These are phyloP conservation scores for Echinops telfairi DNA, from an alignment of 2,113 vertebrate species.

Conservation along the genomic window DNA sequence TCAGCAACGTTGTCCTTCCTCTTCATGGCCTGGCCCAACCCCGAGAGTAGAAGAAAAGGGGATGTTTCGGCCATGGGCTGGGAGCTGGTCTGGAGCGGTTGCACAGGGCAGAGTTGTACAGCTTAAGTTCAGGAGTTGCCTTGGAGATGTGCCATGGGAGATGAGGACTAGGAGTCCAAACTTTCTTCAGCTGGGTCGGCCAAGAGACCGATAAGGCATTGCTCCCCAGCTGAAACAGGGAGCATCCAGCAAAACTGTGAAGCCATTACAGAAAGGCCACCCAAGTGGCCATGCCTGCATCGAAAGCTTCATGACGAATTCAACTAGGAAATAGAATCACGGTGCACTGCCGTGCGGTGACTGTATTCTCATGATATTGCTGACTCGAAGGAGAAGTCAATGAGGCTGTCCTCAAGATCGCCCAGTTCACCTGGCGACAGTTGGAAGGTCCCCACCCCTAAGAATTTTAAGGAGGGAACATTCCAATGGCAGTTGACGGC, in stretches of 20 bases:
- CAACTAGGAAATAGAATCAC: background rate
- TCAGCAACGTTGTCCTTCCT: too few relatives aligned
- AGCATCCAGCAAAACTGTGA: background rate
- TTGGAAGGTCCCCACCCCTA: background rate
- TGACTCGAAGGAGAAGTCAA: background rate
- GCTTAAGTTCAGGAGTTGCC: background rate
- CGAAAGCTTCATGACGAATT: background rate
- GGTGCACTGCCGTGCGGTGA: rapidly evolving
- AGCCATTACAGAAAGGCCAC: background rate
- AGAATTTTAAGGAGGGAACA: constrained; percentile 68
- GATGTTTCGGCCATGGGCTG: background rate
- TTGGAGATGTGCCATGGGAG: background rate
- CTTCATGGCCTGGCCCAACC: background rate
- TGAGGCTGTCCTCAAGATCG: rapidly evolving
- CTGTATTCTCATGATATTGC: background rate
- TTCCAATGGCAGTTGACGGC: constrained; percentile 75
- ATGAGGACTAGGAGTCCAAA: background rate
- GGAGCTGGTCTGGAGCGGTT: background rate
- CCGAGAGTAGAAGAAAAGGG: background rate
- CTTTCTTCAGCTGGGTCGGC: background rate
- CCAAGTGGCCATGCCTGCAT: background rate
- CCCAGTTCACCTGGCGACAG: rapidly evolving
- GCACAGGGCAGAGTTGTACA: background rate
- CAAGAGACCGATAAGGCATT: background rate
- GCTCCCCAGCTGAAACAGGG: background rate